These are phyloP conservation scores for Coelinius sp. DNA, from an alignment of 2,888 invertebrate genomes.

Conservation along the genomic window DNA sequence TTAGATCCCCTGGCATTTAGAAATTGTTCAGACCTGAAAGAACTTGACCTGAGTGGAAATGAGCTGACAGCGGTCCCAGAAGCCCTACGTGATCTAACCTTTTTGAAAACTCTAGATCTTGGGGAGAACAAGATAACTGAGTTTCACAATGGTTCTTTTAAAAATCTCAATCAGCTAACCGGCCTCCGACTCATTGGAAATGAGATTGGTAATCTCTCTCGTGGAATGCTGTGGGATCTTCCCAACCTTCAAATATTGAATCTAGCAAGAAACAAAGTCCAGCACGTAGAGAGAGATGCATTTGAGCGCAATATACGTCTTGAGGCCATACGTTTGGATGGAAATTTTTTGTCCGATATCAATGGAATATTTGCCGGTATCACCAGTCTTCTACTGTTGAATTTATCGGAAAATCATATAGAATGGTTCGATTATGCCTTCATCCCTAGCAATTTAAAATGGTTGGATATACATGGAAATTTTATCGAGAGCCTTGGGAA, in stretches of 20 bases:
- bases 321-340: conserved; percentile 89
- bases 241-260: conserved; percentile 89
- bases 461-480: conserved; percentile 92
- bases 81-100: conserved; percentile 84
- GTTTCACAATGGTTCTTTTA: conserved; percentile 88
- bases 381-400: conserved; percentile 87
- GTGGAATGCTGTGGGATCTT: conserved; percentile 89
- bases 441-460: conserved; percentile 89
- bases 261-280: conserved; percentile 90
- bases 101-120: conserved; percentile 89
- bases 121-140: conserved; percentile 91
- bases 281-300: conserved; percentile 86
- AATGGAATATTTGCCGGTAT: conserved; percentile 91
- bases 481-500: conserved; percentile 90
- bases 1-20: conserved; percentile 87
- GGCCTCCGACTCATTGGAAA: conserved; percentile 92
- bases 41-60: conserved; percentile 90
- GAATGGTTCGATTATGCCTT: conserved; percentile 95
- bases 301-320: conserved; percentile 86
- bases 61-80: conserved; percentile 86
- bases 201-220: conserved; percentile 86
- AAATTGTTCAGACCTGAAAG: conserved; percentile 90
- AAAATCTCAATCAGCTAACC: conserved; percentile 87
- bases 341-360: conserved; percentile 89
- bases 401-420: conserved; percentile 91